Evolutionary conservation across 1,140 invertebrate genomes (phyloP).

Genomic region (Halyomorpha halys): DNA sequence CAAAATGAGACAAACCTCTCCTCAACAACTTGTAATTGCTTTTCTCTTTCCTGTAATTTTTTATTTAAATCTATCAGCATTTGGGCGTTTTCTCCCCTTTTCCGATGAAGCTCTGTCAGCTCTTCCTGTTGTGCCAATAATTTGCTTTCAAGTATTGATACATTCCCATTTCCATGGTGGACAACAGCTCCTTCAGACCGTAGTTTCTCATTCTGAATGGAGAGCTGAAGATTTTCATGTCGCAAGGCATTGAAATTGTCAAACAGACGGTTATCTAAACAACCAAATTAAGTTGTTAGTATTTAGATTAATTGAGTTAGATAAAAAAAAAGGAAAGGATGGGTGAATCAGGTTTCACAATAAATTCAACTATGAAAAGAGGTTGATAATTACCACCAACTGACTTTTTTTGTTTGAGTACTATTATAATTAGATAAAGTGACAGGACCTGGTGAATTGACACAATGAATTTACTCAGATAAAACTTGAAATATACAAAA

Average conservation of each 20-base stretch:
- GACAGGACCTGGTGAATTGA: background rate
- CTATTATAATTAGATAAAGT: background rate
- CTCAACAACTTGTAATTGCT: constrained; percentile 53
- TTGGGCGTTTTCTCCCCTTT: constrained; percentile 84
- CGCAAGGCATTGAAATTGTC: constrained; percentile 66
- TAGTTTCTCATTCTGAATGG: constrained; percentile 72
- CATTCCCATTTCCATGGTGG: constrained; percentile 37
- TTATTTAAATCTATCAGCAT: constrained; percentile 84
- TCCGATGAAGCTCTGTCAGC: constrained; percentile 75
- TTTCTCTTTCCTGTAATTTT: constrained; percentile 71
- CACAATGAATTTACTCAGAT: background rate
- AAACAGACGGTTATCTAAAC: constrained; percentile 77
- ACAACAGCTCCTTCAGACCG: constrained; percentile 42
- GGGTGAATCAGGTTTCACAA: too few species aligned
- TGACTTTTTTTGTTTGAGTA: background rate
- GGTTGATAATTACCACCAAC: too few species aligned
- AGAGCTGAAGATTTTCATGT: constrained; percentile 71
- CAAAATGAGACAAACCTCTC: constrained; percentile 46
- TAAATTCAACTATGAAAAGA: too few species aligned
- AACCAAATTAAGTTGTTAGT: constrained; percentile 24
- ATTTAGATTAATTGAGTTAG: too few species aligned
- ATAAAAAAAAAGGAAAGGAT: too few species aligned
- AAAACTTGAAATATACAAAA: constrained; percentile 8
- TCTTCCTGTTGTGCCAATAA: constrained; percentile 80
- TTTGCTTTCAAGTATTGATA: constrained; percentile 70